Conservation (phyloP, 2,888 invertebrate genomes). For the Caenorhabditis imperialis region DNA sequence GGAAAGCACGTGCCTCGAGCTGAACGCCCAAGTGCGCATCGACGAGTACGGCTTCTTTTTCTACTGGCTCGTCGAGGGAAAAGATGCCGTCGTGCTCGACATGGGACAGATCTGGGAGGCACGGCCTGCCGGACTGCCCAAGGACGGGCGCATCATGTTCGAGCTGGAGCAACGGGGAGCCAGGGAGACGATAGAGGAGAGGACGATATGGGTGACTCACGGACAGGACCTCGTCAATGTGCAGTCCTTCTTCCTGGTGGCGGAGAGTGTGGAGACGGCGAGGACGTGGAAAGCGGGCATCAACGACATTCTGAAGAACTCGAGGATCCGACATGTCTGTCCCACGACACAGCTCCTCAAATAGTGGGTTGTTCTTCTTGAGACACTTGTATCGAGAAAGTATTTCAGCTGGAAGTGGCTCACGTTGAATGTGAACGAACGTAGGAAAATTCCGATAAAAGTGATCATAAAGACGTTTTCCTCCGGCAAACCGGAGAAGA, state of each 20-base stretch:
- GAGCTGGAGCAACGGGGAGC: slow-evolving; percentile 88
- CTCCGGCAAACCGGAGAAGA: slow-evolving; percentile 98
- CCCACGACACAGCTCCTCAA: slow-evolving; percentile 95
- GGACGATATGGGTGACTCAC: slow-evolving; percentile 95
- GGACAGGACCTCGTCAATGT: slow-evolving; percentile 99
- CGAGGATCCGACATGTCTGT: slow-evolving; percentile 90
- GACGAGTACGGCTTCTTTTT: slow-evolving; percentile 81
- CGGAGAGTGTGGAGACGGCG: slow-evolving; percentile 91
- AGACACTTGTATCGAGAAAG: neutral
- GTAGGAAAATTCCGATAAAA: slow-evolving; percentile 92
- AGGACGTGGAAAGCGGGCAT: slow-evolving; percentile 95
- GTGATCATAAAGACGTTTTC: slow-evolving; percentile 94
- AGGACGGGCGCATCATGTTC: slow-evolving; percentile 88
- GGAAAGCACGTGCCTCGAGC: slow-evolving; percentile 77
- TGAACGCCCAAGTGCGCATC: slow-evolving; percentile 80
- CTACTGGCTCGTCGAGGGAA: slow-evolving; percentile 81
- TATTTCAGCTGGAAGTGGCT: slow-evolving; percentile 96
- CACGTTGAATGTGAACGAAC: slow-evolving; percentile 91
- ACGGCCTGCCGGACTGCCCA: slow-evolving; percentile 67
- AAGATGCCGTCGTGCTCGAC: slow-evolving; percentile 98
- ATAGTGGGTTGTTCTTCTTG: slow-evolving; percentile 87
- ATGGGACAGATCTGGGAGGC: slow-evolving; percentile 85
- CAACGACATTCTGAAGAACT: slow-evolving; percentile 92
- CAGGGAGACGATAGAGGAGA: slow-evolving; percentile 85
- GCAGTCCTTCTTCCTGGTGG: slow-evolving; percentile 96